A percentile compares a stretch with the other conserved stretches of the same genome.
Evolutionary conservation across 2,888 invertebrate species (phyloP).

Genomic region (Blastobasis lacticolella): DNA sequence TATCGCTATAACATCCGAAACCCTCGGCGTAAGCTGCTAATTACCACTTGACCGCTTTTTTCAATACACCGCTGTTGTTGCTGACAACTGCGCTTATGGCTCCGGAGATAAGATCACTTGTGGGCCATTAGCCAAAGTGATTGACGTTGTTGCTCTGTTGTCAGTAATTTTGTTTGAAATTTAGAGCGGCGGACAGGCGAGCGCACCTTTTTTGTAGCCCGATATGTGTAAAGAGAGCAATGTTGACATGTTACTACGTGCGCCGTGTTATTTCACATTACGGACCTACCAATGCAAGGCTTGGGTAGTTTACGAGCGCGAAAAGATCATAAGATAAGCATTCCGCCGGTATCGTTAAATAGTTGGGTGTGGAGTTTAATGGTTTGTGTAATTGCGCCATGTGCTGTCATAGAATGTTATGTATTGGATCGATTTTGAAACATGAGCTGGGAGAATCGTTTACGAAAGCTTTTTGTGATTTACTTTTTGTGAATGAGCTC

Average conservation of each 20-base stretch:
- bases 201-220: slow-evolving; percentile 34
- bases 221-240: slow-evolving; percentile 35
- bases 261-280: slow-evolving; percentile 28
- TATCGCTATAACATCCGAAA: slow-evolving; percentile 16
- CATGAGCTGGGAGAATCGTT: too few species aligned
- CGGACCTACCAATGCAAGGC: too few species aligned
- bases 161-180: slow-evolving; percentile 71
- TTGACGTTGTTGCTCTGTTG: slow-evolving; percentile 69
- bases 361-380: background rate
- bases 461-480: too few species aligned
- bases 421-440: too few species aligned
- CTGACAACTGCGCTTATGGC: slow-evolving; percentile 67
- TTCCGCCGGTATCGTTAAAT: background rate
- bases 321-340: slow-evolving; percentile 6
- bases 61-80: slow-evolving; percentile 28
- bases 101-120: slow-evolving; percentile 56
- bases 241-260: slow-evolving; percentile 35
- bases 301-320: background rate
- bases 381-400: too few species aligned
- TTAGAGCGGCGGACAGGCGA: slow-evolving; percentile 37
- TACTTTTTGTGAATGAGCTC: too few species aligned
- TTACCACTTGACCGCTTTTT: slow-evolving; percentile 1
- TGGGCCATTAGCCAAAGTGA: slow-evolving; percentile 68
- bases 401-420: too few species aligned
- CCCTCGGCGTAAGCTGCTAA: background rate